Evolutionary conservation across 2,888 invertebrate species (phyloP).

Genomic region (Anodontia alba): DNA sequence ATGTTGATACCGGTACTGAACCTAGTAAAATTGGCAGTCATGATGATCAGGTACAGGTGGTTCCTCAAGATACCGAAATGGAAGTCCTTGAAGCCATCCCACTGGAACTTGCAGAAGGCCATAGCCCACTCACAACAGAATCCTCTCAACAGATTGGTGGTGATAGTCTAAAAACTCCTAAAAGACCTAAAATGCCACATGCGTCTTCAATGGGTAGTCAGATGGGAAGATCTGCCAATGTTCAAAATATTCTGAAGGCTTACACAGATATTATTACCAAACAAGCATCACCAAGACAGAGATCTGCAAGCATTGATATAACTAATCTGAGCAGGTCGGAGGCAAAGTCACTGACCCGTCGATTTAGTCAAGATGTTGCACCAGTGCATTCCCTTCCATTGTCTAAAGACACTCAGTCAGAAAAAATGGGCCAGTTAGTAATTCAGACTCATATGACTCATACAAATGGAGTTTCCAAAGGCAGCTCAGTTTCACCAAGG

Average conservation of each 20-base stretch:
- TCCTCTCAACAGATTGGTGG: no score
- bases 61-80: not conserved
- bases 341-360: not conserved
- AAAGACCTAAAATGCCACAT: not conserved
- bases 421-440: not conserved
- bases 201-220: not conserved
- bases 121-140: not conserved
- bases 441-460: not conserved
- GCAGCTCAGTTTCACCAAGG: not conserved
- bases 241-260: not conserved
- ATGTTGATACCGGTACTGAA: not conserved
- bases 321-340: not conserved
- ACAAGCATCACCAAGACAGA: not conserved
- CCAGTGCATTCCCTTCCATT: not conserved
- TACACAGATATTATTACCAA: not conserved
- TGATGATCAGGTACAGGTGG: not conserved
- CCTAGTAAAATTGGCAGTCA: not conserved
- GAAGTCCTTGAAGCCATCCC: not conserved
- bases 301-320: not conserved
- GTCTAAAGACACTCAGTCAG: not conserved
- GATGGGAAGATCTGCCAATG: not conserved
- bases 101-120: not conserved
- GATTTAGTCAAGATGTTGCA: not conserved
- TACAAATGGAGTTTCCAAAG: not conserved
- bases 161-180: no score